A percentile compares a stretch with the other conserved stretches of the same genome.
Conservation (phyloP, 1,140 invertebrate species). For the Oedothorax gibbosus region DNA sequence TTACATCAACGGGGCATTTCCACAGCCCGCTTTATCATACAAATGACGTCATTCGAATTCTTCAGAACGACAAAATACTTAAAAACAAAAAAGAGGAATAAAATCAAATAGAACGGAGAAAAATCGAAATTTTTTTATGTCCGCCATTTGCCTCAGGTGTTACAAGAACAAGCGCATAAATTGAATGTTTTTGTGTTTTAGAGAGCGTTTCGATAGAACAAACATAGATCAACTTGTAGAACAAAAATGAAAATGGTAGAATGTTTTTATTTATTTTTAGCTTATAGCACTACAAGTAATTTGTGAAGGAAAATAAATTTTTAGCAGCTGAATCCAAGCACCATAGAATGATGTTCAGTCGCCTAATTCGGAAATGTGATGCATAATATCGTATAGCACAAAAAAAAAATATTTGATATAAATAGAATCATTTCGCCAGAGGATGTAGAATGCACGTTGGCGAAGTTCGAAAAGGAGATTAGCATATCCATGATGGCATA, state of each 20-base stretch:
- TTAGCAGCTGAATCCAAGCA: background rate
- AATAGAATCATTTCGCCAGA: too few relatives aligned
- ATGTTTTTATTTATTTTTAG: background rate
- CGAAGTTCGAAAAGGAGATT: too few relatives aligned
- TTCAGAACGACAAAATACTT: background rate
- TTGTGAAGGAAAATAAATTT: constrained; percentile 38
- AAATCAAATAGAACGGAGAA: constrained; percentile 1
- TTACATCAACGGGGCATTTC: constrained; percentile 54
- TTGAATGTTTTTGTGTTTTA: constrained; percentile 56
- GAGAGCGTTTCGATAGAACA: constrained; percentile 38
- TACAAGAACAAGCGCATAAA: constrained; percentile 53
- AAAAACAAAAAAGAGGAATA: constrained; percentile 32
- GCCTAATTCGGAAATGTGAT: too few relatives aligned
- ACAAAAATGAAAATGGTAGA: constrained; percentile 38
- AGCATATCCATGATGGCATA: too few relatives aligned
- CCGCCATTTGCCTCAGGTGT: constrained; percentile 56
- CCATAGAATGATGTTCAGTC: too few relatives aligned
- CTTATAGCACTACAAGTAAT: constrained; percentile 36
- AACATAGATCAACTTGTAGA: constrained; percentile 33
- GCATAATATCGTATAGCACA: too few relatives aligned
- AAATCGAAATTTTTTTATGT: constrained; percentile 38
- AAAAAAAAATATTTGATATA: too few relatives aligned
- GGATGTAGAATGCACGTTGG: too few relatives aligned
- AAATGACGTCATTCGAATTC: constrained; percentile 55
- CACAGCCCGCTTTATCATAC: constrained; percentile 53